These are phyloP conservation scores for Asarcornis scutulata DNA, from an alignment of 2,113 vertebrate species.

Conservation along the genomic window DNA sequence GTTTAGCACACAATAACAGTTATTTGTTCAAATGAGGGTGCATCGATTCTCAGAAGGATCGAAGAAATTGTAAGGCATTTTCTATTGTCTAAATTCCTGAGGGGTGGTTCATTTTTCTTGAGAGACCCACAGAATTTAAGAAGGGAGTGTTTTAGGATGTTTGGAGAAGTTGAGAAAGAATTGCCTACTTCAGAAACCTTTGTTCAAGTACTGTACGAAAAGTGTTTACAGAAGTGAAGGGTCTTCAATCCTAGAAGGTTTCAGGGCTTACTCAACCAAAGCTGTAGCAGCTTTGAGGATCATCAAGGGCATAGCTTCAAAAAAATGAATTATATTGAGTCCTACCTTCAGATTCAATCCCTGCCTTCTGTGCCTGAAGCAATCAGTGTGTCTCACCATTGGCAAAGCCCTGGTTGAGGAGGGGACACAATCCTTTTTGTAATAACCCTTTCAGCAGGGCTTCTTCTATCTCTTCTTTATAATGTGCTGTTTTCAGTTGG, in stretches of 20 bases:
- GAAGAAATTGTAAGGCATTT: background rate
- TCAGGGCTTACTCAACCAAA: constrained; percentile 21
- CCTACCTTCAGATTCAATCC: background rate
- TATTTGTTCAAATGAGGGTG: background rate
- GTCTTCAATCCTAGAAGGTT: constrained; percentile 22
- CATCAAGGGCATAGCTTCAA: constrained; percentile 15
- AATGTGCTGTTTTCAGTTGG: background rate
- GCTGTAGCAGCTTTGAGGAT: constrained; percentile 13
- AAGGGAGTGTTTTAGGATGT: background rate
- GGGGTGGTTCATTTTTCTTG: background rate
- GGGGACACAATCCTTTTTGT: background rate
- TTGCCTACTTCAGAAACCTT: constrained; percentile 28
- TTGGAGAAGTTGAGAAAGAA: background rate
- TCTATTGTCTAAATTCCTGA: background rate
- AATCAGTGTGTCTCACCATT: background rate
- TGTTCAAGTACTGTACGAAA: background rate
- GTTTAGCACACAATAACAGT: background rate
- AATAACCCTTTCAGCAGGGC: background rate
- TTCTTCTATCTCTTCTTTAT: background rate
- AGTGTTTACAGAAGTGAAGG: constrained; percentile 3
- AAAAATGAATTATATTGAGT: background rate
- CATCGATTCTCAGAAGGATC: background rate
- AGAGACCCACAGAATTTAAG: background rate
- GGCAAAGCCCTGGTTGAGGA: background rate
- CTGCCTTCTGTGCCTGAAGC: background rate